Conservation (phyloP, 2,888 invertebrate genomes). For the Gymnoscelis rufifasciata region DNA sequence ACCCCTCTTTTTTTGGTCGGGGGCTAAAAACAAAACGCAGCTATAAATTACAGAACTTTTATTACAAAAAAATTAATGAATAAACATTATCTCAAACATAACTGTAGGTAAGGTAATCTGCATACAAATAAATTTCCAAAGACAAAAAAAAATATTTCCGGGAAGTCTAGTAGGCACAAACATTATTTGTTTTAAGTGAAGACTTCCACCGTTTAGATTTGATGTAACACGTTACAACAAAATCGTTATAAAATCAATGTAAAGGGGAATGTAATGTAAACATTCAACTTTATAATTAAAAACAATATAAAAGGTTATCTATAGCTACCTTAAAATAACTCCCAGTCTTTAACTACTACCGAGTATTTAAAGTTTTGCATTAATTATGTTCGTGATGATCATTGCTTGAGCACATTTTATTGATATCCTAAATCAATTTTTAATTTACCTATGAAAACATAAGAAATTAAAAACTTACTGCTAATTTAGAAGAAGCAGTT, state of each 20-base stretch:
- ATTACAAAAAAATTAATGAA: constrained; percentile 39
- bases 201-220: constrained; percentile 3
- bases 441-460: too few species aligned
- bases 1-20: too few species aligned
- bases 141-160: not conserved
- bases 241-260: constrained; percentile 4
- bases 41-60: constrained; percentile 43
- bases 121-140: constrained; percentile 12
- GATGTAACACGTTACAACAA: constrained; percentile 3
- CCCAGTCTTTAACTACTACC: constrained; percentile 6
- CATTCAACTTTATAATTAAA: constrained; percentile 3
- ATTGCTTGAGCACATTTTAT: constrained; percentile 17
- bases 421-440: too few species aligned
- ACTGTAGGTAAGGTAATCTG: constrained; percentile 24
- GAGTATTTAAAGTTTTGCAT: constrained; percentile 17
- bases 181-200: constrained; percentile 10
- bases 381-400: constrained; percentile 5
- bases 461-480: too few species aligned
- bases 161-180: constrained; percentile 18
- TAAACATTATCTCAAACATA: constrained; percentile 42
- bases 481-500: too few species aligned
- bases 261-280: constrained; percentile 17
- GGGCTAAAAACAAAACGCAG: too few species aligned
- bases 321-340: constrained; percentile 1
- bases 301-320: constrained; percentile 10